A percentile compares a stretch with the other conserved stretches of the same genome.
These are phyloP conservation scores for Synanthedon myopaeformis DNA, from an alignment of 2,888 invertebrate species.

Conservation along the genomic window DNA sequence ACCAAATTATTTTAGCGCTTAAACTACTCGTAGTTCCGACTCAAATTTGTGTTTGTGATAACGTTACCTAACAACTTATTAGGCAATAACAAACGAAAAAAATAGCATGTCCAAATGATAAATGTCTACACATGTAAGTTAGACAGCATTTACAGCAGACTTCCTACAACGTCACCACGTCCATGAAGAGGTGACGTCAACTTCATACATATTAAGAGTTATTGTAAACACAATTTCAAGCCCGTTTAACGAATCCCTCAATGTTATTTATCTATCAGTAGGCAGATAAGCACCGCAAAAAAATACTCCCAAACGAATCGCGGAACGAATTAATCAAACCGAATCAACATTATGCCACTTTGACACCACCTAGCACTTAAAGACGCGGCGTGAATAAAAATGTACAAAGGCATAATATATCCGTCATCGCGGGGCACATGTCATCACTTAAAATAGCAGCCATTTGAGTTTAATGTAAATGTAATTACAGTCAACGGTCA, in stretches of 20 bases:
- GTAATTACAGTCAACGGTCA: not conserved
- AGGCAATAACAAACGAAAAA: not conserved
- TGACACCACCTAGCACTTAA: constrained; percentile 12
- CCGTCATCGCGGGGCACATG: constrained; percentile 18
- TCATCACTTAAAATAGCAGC: constrained; percentile 32
- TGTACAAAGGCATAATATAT: constrained; percentile 5
- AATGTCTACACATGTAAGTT: not conserved
- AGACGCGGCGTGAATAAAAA: constrained; percentile 24
- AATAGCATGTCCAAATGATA: not conserved
- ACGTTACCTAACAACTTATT: not conserved
- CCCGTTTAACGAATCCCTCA: not conserved
- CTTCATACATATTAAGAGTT: not conserved
- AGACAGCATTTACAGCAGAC: not conserved
- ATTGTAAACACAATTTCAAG: not conserved
- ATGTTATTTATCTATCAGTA: not conserved
- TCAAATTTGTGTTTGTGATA: not conserved
- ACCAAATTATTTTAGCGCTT: not conserved
- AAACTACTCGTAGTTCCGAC: not conserved
- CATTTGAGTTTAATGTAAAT: not conserved
- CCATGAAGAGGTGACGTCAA: not conserved
- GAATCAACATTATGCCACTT: constrained; percentile 2
- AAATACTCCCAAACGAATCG: not conserved
- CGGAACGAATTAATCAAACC: constrained; percentile 3
- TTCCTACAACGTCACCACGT: not conserved
- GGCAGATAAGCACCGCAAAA: not conserved